A percentile compares a stretch with the other conserved stretches of the same genome.
phyloP scores from a whole-genome alignment of 1,140 invertebrate species.

The Tetramorium alpestre region DNA sequence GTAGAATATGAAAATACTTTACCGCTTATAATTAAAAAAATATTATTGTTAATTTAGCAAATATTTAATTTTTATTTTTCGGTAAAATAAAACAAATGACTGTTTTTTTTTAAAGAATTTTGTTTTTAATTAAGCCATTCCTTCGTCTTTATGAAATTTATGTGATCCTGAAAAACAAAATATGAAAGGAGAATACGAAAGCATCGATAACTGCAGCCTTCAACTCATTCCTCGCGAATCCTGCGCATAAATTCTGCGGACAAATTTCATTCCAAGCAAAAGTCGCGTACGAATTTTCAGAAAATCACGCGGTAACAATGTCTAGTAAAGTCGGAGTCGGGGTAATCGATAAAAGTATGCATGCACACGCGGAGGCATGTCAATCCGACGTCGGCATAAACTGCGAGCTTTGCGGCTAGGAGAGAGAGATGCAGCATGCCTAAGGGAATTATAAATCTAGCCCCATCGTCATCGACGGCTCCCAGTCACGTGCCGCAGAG shows the following conservation, averaged over 20 bases:
- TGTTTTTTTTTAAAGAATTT: not conserved
- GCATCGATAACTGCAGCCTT: not conserved
- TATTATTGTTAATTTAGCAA: not conserved
- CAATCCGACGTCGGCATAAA: constrained; percentile 52
- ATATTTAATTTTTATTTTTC: not conserved
- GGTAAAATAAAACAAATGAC: not conserved
- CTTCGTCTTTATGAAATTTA: not conserved
- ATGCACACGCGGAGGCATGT: constrained; percentile 4
- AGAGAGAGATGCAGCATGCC: constrained; percentile 20
- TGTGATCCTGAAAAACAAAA: not conserved
- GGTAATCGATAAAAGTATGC: constrained; percentile 28
- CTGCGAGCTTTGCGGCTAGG: constrained; percentile 24
- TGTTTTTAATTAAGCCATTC: not conserved
- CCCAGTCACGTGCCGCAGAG: constrained; percentile 48
- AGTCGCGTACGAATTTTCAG: not conserved
- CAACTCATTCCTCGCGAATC: not conserved
- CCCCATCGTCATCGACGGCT: constrained; percentile 42
- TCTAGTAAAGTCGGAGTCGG: not conserved
- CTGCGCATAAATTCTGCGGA: not conserved
- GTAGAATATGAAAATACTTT: too few species aligned
- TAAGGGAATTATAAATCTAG: constrained; percentile 55
- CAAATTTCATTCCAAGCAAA: not conserved
- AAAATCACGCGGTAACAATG: constrained; percentile 28
- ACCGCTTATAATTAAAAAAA: too few species aligned
- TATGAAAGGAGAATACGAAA: not conserved